Conservation (phyloP, 2,888 invertebrate genomes). For the Lepidocyrtinus sp. region DNA sequence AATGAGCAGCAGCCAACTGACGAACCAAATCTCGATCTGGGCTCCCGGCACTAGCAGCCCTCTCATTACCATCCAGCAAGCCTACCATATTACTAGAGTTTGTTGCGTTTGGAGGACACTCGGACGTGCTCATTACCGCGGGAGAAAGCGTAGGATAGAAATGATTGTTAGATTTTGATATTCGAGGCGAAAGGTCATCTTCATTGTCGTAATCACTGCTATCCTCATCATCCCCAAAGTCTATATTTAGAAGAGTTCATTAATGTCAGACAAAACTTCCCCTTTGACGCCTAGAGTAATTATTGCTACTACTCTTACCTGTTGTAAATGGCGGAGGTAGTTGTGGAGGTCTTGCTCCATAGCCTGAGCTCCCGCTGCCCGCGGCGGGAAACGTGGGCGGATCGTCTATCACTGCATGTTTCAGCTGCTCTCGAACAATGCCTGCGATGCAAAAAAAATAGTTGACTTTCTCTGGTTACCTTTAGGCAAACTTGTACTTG, state of each 20-base stretch:
- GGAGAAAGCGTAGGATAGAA: conserved; percentile 67
- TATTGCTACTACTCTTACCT: conserved; percentile 48
- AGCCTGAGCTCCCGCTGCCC: conserved; percentile 53
- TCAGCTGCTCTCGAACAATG: conserved; percentile 62
- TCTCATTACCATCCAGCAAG: conserved; percentile 38
- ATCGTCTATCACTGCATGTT: conserved; percentile 60
- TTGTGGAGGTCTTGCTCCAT: conserved; percentile 39
- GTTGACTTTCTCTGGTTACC: background rate
- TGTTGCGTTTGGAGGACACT: conserved; percentile 69
- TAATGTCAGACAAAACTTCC: too few relatives aligned
- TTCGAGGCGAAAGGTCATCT: conserved; percentile 57
- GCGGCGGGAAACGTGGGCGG: conserved; percentile 62
- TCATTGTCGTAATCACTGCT: conserved; percentile 59
- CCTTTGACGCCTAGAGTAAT: too few relatives aligned
- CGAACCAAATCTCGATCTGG: conserved; percentile 71
- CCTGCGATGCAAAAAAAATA: conserved; percentile 35
- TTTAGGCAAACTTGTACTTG: background rate
- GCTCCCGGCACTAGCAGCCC: conserved; percentile 45
- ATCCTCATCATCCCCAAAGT: conserved; percentile 53
- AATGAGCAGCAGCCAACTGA: conserved; percentile 79
- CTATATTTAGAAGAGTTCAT: too few relatives aligned
- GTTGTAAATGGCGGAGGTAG: conserved; percentile 51
- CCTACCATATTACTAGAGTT: conserved; percentile 55
- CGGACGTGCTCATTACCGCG: conserved; percentile 68
- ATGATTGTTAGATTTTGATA: conserved; percentile 61